These are phyloP conservation scores for Tricholaema leucomelas DNA, from an alignment of 2,113 vertebrate genomes.

Conservation along the genomic window DNA sequence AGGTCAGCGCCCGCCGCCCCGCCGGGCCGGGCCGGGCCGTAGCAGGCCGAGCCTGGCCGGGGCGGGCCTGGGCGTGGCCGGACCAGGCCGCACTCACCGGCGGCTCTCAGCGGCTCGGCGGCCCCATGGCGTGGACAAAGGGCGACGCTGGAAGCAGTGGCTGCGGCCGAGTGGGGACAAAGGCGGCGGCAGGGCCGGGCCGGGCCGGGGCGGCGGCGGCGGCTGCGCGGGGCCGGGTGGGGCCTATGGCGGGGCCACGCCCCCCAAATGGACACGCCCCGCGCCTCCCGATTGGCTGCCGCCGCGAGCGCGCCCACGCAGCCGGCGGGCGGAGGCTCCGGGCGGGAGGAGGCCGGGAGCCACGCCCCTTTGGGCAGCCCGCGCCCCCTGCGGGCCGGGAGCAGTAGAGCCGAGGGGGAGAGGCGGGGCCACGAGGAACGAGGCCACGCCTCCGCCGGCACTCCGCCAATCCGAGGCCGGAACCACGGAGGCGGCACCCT, in stretches of 20 bases:
- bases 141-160: neutral
- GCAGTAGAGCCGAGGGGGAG: too few relatives aligned
- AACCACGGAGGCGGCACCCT: neutral
- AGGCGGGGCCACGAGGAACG: neutral
- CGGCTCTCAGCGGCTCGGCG: neutral
- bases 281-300: neutral
- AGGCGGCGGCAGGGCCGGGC: neutral
- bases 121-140: neutral
- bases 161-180: neutral
- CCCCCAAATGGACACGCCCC: neutral
- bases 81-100: neutral
- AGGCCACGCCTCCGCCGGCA: neutral
- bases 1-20: neutral
- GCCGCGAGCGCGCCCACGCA: neutral
- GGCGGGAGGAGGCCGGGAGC: too few relatives aligned
- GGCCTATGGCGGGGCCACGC: neutral
- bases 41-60: slow-evolving; percentile 55
- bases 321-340: neutral
- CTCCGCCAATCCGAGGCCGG: too few relatives aligned
- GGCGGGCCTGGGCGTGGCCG: neutral
- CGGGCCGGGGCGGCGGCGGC: neutral
- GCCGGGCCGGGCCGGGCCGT: slow-evolving; percentile 62
- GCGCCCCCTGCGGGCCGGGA: too few relatives aligned
- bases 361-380: too few relatives aligned
- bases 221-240: neutral